Percentiles rank a stretch among this genome's conserved stretches.
Conservation (phyloP, 2,888 invertebrate species). For the Pyrrhosoma nymphula region DNA sequence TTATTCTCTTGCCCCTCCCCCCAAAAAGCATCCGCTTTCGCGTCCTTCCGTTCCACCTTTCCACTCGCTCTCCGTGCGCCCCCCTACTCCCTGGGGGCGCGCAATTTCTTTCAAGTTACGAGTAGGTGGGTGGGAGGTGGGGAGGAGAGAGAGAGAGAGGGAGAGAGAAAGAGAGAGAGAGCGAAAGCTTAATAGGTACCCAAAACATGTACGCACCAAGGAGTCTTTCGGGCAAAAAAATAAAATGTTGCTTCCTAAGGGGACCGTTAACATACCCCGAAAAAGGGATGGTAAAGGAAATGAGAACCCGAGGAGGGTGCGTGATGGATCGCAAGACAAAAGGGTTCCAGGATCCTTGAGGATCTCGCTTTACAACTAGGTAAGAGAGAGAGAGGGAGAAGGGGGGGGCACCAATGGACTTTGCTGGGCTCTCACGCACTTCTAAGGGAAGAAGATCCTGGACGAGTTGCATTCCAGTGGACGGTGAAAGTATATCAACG, state of each 20-base stretch:
- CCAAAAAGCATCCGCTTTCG: not conserved
- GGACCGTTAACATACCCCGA: conserved; percentile 1
- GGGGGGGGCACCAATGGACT: not conserved
- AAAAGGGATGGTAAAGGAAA: not conserved
- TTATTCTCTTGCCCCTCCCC: not conserved
- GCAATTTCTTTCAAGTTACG: conserved; percentile 30
- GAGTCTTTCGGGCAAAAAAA: conserved; percentile 7
- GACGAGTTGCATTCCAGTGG: not conserved
- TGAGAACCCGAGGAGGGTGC: not conserved
- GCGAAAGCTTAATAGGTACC: conserved; percentile 8
- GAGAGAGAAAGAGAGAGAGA: not conserved
- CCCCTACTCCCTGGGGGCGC: not conserved
- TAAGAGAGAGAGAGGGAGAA: not conserved
- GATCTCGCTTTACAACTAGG: not conserved
- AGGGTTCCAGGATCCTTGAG: not conserved
- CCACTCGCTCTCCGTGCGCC: not conserved
- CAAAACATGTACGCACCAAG: conserved; percentile 22
- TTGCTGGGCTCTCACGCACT: too few species aligned
- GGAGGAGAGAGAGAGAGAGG: not conserved
- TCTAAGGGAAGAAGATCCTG: not conserved
- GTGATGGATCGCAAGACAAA: conserved; percentile 24
- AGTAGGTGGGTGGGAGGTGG: not conserved
- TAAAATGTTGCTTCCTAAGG: not conserved
- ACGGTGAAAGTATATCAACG: not conserved
- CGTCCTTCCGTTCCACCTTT: not conserved